Conservation (phyloP, 2,888 invertebrate genomes). For the Leptinotarsa tumamoca region DNA sequence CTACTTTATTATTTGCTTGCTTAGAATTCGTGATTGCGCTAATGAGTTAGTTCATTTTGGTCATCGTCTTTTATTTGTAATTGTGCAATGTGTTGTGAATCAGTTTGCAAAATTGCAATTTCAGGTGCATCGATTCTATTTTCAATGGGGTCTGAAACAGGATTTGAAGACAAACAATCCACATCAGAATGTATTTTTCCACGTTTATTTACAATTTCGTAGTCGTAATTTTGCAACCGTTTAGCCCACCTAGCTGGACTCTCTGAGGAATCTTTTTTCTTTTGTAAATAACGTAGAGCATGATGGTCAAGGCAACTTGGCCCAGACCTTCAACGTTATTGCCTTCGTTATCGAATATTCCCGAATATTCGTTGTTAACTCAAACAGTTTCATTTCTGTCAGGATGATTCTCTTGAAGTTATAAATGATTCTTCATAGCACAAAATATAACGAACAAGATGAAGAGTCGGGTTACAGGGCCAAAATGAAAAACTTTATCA, state of each 20-base stretch:
- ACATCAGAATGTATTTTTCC: constrained; percentile 1
- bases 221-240: neutral
- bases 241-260: neutral
- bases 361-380: no score
- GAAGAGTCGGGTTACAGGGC: no score
- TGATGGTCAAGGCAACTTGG: neutral
- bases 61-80: constrained; percentile 6
- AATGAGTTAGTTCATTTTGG: constrained; percentile 1
- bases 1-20: neutral
- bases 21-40: neutral
- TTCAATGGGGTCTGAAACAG: neutral
- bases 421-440: no score
- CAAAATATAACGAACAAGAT: no score
- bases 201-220: neutral
- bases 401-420: no score
- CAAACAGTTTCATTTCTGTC: no score
- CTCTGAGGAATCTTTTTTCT: neutral
- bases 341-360: no score
- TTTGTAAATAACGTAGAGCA: neutral
- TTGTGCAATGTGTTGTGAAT: neutral
- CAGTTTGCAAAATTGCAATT: neutral
- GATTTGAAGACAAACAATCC: constrained; percentile 5
- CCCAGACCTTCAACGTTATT: no score
- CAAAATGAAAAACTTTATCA: no score
- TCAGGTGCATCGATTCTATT: neutral